Percentiles rank a stretch among this genome's conserved stretches.
Conservation (phyloP, 2,113 vertebrate species). For the Vulpes lagopus region DNA sequence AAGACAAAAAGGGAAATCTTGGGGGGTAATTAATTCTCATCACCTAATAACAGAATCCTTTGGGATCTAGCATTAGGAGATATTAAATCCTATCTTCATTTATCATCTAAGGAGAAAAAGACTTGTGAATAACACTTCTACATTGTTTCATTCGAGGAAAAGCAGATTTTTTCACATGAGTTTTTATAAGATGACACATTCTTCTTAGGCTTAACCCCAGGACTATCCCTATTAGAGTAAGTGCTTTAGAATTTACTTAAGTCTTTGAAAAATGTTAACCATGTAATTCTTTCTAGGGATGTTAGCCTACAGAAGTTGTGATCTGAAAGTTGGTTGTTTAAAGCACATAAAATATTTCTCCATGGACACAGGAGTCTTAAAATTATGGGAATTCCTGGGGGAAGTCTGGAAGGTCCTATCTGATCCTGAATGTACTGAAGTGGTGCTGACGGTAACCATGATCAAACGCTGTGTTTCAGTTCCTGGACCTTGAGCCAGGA, state of each 20-base stretch:
- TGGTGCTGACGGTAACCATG: fast-evolving
- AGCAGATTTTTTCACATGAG: not conserved
- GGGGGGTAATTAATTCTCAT: not conserved
- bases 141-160: not conserved
- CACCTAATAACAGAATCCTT: not conserved
- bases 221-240: not conserved
- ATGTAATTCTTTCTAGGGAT: too few relatives aligned
- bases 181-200: not conserved
- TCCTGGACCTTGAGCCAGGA: not conserved
- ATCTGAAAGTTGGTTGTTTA: not conserved
- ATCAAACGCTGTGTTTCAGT: fast-evolving
- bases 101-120: not conserved
- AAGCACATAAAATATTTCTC: not conserved
- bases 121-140: not conserved
- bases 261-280: not conserved
- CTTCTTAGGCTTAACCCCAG: not conserved
- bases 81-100: not conserved
- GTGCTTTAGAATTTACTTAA: not conserved
- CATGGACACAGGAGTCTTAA: not conserved
- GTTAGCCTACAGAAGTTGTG: not conserved
- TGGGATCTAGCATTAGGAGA: not conserved
- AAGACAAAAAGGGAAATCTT: not conserved
- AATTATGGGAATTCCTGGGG: not conserved
- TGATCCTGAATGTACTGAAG: not conserved
- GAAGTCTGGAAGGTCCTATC: not conserved